These are phyloP conservation scores for Lasioglossum lativentre DNA, from an alignment of 2,888 invertebrate genomes.

Conservation along the genomic window DNA sequence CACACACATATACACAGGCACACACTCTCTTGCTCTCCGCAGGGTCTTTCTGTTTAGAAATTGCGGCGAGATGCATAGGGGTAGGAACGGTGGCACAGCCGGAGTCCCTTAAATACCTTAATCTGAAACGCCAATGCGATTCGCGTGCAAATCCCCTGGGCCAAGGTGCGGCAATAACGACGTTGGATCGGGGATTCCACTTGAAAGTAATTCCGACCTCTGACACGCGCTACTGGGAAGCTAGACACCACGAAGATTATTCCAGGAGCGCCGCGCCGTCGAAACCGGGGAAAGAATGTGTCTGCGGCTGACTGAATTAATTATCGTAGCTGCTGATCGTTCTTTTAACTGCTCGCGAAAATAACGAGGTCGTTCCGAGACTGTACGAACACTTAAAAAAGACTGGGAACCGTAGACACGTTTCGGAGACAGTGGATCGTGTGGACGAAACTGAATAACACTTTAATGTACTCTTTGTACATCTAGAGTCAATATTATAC, in stretches of 20 bases:
- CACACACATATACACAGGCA: too few relatives aligned
- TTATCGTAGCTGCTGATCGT: not conserved
- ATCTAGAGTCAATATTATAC: too few relatives aligned
- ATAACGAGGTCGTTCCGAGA: not conserved
- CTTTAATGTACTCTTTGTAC: too few relatives aligned
- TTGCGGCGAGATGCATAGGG: conserved; percentile 50
- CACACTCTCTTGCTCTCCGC: not conserved
- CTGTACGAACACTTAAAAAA: not conserved
- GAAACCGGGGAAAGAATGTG: conserved; percentile 33
- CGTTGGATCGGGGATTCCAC: conserved; percentile 27
- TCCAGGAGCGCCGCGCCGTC: conserved; percentile 27
- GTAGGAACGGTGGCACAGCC: not conserved
- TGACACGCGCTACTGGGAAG: conserved; percentile 33
- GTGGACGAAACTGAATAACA: too few relatives aligned
- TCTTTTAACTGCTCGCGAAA: not conserved
- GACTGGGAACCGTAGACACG: too few relatives aligned
- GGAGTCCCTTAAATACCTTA: conserved; percentile 65
- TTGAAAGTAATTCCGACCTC: conserved; percentile 54
- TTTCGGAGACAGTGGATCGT: not conserved
- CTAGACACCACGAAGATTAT: conserved; percentile 47
- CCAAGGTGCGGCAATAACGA: conserved; percentile 34
- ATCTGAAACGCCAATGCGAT: conserved; percentile 66
- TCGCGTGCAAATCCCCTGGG: conserved; percentile 52
- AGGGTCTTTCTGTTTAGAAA: conserved; percentile 44
- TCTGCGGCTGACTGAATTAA: conserved; percentile 1